A percentile compares a stretch with the other conserved stretches of the same genome.
phyloP scores from a whole-genome alignment of 2,797 vertebrate species.

The Acipenser ruthenus region DNA sequence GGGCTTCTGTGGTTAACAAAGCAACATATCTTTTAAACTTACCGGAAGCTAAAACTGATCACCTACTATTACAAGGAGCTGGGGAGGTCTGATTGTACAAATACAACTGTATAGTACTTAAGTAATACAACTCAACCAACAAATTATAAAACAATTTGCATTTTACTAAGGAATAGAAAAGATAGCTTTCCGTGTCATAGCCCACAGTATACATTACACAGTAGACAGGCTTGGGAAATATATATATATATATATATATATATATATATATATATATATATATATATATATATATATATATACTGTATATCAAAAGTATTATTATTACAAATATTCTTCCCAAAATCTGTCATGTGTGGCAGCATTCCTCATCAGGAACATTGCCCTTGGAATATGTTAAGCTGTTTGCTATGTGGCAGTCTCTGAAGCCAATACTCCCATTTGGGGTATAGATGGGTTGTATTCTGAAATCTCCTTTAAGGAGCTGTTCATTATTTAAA shows the following conservation, averaged over 20 bases:
- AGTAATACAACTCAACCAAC: constrained; percentile 85
- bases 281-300: constrained; percentile 1
- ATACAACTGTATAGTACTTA: constrained; percentile 84
- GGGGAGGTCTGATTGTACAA: constrained; percentile 61
- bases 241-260: constrained; percentile 1
- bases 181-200: constrained; percentile 95
- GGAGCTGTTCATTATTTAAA: constrained; percentile 98
- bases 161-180: constrained; percentile 93
- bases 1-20: constrained; percentile 5
- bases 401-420: constrained; percentile 95
- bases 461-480: constrained; percentile 91
- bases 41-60: constrained; percentile 36
- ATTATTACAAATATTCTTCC: constrained; percentile 29
- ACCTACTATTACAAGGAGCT: constrained; percentile 49
- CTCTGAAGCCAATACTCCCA: constrained; percentile 91
- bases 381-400: constrained; percentile 89
- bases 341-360: constrained; percentile 75
- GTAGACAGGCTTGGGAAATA: constrained; percentile 72
- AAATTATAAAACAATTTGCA: constrained; percentile 87
- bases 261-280: not conserved
- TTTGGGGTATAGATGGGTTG: constrained; percentile 97
- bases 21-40: not conserved
- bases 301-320: constrained; percentile 55
- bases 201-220: constrained; percentile 99
- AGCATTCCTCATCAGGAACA: constrained; percentile 85